These are phyloP conservation scores for Caenorhabditis sp. DNA, from an alignment of 2,888 invertebrate species.

Conservation along the genomic window DNA sequence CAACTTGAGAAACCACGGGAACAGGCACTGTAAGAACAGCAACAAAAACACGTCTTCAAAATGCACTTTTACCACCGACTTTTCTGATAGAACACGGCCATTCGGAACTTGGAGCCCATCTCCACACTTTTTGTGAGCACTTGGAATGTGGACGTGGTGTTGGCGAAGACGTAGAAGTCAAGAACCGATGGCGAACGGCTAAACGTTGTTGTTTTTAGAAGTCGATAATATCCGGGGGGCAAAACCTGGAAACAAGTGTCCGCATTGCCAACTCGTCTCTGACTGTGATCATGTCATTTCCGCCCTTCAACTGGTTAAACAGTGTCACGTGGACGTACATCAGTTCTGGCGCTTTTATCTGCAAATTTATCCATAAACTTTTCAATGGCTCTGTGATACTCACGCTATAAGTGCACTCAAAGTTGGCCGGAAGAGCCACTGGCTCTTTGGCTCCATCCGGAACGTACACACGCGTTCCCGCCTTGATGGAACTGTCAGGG, in stretches of 20 bases:
- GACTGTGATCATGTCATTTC: constrained; percentile 29
- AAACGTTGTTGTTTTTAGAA: background rate
- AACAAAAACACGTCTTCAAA: too few relatives aligned
- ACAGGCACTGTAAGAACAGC: constrained; percentile 10
- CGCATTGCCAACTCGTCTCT: background rate
- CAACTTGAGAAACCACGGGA: background rate
- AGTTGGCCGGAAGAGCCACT: constrained; percentile 19
- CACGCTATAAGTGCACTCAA: constrained; percentile 14
- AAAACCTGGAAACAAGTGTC: constrained; percentile 9
- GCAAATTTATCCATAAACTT: too few relatives aligned
- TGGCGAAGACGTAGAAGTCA: constrained; percentile 28
- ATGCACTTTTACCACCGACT: constrained; percentile 12
- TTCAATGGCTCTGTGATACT: too few relatives aligned
- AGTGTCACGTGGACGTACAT: constrained; percentile 18
- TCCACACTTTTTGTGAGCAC: constrained; percentile 28
- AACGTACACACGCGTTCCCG: background rate
- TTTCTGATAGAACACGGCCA: background rate
- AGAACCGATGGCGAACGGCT: background rate
- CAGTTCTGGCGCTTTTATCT: constrained; percentile 13
- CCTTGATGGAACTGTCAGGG: background rate
- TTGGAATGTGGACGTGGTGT: constrained; percentile 27
- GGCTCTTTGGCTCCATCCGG: constrained; percentile 6
- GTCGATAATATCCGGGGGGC: background rate
- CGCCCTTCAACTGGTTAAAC: constrained; percentile 18
- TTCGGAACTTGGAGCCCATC: constrained; percentile 13